Base-by-base conservation (phyloP, 2,113 vertebrate genomes). In the Triplophysa dalaica region DNA sequence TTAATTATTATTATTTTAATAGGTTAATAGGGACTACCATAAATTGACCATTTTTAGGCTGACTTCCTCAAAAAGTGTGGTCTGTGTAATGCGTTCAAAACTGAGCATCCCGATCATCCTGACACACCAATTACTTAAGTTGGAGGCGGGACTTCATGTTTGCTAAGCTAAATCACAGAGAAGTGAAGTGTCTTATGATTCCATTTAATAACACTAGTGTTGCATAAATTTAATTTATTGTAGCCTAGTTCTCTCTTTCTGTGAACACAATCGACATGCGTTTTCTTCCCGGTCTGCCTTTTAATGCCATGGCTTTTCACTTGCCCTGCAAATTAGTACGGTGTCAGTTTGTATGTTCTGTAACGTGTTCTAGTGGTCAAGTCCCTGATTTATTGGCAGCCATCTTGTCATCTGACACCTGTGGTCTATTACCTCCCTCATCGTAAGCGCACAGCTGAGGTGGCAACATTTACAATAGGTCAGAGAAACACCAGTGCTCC, bases 391-490 rank as follows among this genome's bases (percentile, higher is more conserved):
- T 93, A 94, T 92, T 89, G 87, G 87, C 84, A 90, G 56, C 67
- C 84, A 82, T 84, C 84, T 86, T 87, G 76, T 92, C 89, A 91
- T 84, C 85, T 86, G 79, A 89, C 70, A 89, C 90, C 85, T 89
- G 83, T 85, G 87, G 82, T 77, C 84, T 85, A 91, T 94, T 90
- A 89, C 89, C 90, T 89, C 88, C 83, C 90, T 76, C 87, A 82
- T 87, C 85, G 86, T 86, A 86, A 88, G 78, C 84, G 86, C 83
- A 84, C 26, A 87, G 92, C 87, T 85, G 90, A 91, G 92, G 93
- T 94, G 92, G 87, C 84, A 87, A 90, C 93, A 94, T 92, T 93
- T 93, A 93, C 91, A 92, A 88, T 91, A 90, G 93, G 93, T 95
- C 92, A 94, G 88, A 93, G 92, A 90, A 93, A 91, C 91, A 92